Base-by-base conservation (phyloP, 1,140 invertebrate genomes). In the Caenorhabditis inopinata region DNA sequence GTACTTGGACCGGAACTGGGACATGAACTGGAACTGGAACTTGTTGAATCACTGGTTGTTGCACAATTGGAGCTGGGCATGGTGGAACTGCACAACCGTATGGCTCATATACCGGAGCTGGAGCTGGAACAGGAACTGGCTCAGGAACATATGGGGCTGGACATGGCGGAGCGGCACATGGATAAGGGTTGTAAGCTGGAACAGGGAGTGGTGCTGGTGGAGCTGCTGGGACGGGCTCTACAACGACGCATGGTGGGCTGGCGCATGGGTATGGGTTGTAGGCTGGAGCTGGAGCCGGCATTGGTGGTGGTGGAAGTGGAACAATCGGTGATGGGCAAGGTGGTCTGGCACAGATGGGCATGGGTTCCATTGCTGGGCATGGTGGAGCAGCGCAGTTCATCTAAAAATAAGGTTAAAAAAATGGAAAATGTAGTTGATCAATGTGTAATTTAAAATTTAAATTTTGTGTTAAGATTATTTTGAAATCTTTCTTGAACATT, bases 81-180 rank as follows among this genome's bases (percentile, higher is more conserved):
- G 74, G 74, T 18, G 73, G 47, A 38, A 14, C 11, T 29, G 77
- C 74, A 46, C 68, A 49, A 5, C 12, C n/a, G 42, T 23, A 7
- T 16, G 16, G 74, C 27, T 25, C 18, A 21, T n/a, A 16, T 3
- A 46, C 23, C 42, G 81, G 48, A 27, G 45, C 42, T 48, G 82
- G 75, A 53, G 48, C 46, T 49, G 58, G 51, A 21, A 82, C 12
- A 58, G 58, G 27, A 6, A 82, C 73, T 68, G 82, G 82, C 32
- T 48, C 73, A 21, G 82, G 49, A 32, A 74, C 51, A 21, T 38
- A 74, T 42, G 73, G 74, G 48, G 73, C 74, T 35, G 74, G 49
- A 18, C 74, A 47, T 46, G 46, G 51, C 51, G 74, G 77, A 42
- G 76, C 42, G 12, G 45, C 75, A 53, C 42, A 46, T 46, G 73